Conservation (phyloP, 2,113 vertebrate species). For the Chunga burmeisteri region DNA sequence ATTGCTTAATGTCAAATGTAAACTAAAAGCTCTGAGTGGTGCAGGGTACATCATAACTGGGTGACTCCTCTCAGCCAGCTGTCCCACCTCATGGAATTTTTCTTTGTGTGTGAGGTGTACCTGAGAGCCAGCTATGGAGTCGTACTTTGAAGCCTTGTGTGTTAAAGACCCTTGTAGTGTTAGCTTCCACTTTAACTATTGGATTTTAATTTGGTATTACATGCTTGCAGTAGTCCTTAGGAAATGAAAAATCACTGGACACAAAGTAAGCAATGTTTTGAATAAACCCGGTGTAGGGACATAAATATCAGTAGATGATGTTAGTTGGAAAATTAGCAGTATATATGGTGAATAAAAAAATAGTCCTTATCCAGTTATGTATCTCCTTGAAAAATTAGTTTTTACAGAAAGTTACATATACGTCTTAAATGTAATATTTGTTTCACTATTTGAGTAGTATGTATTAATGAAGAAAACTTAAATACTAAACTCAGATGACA, state of each 20-base stretch:
- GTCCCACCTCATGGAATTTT: neutral
- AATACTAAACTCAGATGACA: neutral
- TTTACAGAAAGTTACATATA: neutral
- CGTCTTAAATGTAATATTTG: neutral
- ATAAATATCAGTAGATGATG: neutral
- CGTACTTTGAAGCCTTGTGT: neutral
- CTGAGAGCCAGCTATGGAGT: neutral
- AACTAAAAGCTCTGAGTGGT: neutral
- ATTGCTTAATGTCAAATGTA: neutral
- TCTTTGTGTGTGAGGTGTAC: neutral
- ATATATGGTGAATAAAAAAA: neutral
- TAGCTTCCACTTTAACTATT: neutral
- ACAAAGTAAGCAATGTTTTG: neutral
- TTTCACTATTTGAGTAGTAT: neutral
- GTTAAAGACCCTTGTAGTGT: neutral
- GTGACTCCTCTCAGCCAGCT: neutral
- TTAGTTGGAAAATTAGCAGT: neutral
- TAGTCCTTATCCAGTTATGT: neutral
- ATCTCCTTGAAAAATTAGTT: neutral
- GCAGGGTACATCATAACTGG: neutral
- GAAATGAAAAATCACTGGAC: neutral
- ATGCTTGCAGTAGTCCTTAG: neutral
- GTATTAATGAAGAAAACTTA: neutral
- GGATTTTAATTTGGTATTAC: neutral
- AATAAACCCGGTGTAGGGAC: neutral